Conservation (phyloP, 1,140 invertebrate genomes). For the Drosophila ambigua region DNA sequence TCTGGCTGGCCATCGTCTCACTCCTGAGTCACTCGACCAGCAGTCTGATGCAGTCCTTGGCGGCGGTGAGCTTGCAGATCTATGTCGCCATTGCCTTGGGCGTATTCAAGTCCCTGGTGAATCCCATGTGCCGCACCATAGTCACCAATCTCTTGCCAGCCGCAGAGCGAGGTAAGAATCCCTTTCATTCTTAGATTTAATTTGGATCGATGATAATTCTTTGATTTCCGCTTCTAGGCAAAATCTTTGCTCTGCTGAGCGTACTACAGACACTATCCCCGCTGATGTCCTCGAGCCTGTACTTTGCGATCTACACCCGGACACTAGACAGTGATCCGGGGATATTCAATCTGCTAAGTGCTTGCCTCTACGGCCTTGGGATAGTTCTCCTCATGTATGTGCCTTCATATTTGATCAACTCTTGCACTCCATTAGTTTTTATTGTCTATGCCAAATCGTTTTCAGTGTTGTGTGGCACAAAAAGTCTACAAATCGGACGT, state of each 20-base stretch:
- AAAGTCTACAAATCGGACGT: conserved; percentile 39
- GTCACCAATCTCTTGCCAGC: conserved; percentile 87
- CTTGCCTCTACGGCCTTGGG: conserved; percentile 72
- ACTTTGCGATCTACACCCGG: conserved; percentile 86
- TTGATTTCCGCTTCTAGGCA: conserved; percentile 77
- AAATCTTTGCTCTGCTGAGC: conserved; percentile 86
- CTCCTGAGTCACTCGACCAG: conserved; percentile 81
- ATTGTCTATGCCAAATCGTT: conserved; percentile 5
- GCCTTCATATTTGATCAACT: not conserved
- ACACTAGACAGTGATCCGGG: conserved; percentile 85
- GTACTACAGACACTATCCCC: conserved; percentile 86
- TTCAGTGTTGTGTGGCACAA: conserved; percentile 61
- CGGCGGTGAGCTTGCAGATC: conserved; percentile 87
- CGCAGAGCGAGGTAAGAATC: conserved; percentile 84
- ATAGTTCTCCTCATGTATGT: conserved; percentile 84
- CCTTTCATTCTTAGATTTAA: too few species aligned
- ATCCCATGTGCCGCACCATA: conserved; percentile 87
- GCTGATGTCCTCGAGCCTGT: conserved; percentile 86
- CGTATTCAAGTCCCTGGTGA: conserved; percentile 85
- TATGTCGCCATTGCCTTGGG: conserved; percentile 85
- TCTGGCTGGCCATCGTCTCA: conserved; percentile 68
- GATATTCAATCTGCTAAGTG: conserved; percentile 85
- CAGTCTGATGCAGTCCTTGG: conserved; percentile 85
- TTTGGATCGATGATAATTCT: not conserved
- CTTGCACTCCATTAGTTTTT: not conserved